Conservation (phyloP, 2,888 invertebrate species). For the Glaucopsyche alexis region DNA sequence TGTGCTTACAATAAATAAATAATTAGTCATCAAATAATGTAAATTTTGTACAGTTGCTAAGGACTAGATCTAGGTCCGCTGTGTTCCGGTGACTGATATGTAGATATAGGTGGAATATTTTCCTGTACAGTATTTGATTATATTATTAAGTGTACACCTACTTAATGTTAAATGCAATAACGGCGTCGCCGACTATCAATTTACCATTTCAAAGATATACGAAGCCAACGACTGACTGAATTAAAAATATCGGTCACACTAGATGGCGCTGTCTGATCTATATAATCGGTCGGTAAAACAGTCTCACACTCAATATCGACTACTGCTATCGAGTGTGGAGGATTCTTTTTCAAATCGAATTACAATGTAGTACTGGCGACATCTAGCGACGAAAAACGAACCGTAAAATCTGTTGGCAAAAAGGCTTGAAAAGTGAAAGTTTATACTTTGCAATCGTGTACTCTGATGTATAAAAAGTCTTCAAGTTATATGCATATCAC, state of each 20-base stretch:
- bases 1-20: slow-evolving; percentile 38
- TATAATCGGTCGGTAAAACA: background rate
- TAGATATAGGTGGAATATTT: slow-evolving; percentile 51
- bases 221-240: background rate
- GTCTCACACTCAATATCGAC: background rate
- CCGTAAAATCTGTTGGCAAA: background rate
- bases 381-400: background rate
- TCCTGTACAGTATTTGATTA: slow-evolving; percentile 49
- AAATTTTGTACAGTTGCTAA: slow-evolving; percentile 51
- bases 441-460: background rate
- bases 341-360: background rate
- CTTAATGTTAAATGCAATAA: slow-evolving; percentile 38
- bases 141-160: slow-evolving; percentile 45
- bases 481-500: background rate
- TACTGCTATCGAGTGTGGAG: background rate
- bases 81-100: slow-evolving; percentile 48
- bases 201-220: background rate
- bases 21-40: slow-evolving; percentile 43
- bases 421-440: background rate
- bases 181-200: background rate
- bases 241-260: background rate
- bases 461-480: background rate
- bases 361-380: background rate
- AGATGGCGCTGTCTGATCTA: background rate
- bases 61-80: slow-evolving; percentile 37